Evolutionary conservation across 2,113 vertebrate genomes (phyloP).

Genomic region (Menidia beryllina): DNA sequence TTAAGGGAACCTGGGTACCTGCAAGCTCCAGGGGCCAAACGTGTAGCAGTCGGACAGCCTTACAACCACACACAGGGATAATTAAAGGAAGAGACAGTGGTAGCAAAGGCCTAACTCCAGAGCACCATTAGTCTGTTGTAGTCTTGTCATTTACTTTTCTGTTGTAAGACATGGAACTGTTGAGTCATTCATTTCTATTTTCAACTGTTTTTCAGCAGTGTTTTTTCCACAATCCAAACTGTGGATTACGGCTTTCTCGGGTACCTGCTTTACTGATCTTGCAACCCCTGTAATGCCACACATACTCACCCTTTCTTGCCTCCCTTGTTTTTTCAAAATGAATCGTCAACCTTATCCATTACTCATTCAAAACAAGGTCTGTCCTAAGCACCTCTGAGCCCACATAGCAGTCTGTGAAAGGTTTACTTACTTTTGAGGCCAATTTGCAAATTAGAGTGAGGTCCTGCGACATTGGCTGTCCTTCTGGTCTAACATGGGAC

Average conservation of each 20-base stretch:
- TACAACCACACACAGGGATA: slow-evolving; percentile 40
- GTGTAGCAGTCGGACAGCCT: slow-evolving; percentile 36
- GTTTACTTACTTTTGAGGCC: slow-evolving; percentile 68
- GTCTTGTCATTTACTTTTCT: slow-evolving; percentile 37
- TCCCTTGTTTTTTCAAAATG: slow-evolving; percentile 37
- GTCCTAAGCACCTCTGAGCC: slow-evolving; percentile 53
- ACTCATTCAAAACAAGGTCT: slow-evolving; percentile 65
- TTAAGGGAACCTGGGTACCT: slow-evolving; percentile 65
- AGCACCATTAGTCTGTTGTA: slow-evolving; percentile 30
- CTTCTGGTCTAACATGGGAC: slow-evolving; percentile 56
- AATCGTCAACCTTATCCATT: slow-evolving; percentile 63
- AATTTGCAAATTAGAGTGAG: slow-evolving; percentile 60
- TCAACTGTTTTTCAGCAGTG: slow-evolving; percentile 12
- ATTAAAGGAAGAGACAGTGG: slow-evolving; percentile 58
- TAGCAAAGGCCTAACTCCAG: slow-evolving; percentile 37
- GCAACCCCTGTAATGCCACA: slow-evolving; percentile 42
- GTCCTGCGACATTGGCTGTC: slow-evolving; percentile 62
- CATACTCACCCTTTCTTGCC: slow-evolving; percentile 6
- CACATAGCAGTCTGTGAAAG: slow-evolving; percentile 51
- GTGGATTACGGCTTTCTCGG: slow-evolving; percentile 29
- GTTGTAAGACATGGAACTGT: slow-evolving; percentile 30
- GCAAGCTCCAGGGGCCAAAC: slow-evolving; percentile 52
- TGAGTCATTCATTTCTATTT: slow-evolving; percentile 61
- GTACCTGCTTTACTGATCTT: slow-evolving; percentile 65
- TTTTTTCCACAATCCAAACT: slow-evolving; percentile 11